Evolutionary conservation across 2,888 invertebrate species (phyloP).

Genomic region (Idaea aversata): DNA sequence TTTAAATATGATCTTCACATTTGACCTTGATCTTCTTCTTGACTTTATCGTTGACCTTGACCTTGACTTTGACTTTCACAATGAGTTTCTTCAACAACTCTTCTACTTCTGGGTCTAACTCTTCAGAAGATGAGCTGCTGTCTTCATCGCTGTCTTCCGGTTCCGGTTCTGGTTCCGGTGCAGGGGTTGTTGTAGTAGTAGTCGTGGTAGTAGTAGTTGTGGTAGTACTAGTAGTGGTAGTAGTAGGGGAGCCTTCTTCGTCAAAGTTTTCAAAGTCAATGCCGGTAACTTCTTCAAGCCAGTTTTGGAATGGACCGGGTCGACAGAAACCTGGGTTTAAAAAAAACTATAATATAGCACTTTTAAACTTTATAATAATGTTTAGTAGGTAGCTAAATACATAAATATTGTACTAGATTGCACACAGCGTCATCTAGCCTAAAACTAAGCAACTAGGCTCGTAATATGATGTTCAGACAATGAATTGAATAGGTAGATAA

Average conservation of each 20-base stretch:
- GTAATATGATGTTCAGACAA: too few relatives aligned
- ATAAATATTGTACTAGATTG: too few relatives aligned
- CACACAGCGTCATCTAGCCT: too few relatives aligned
- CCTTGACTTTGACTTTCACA: slow-evolving; percentile 65
- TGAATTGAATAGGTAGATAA: too few relatives aligned
- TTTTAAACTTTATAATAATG: not conserved
- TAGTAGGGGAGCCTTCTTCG: slow-evolving; percentile 36
- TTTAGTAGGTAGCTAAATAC: too few relatives aligned
- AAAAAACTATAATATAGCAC: not conserved
- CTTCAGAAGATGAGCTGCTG: slow-evolving; percentile 34
- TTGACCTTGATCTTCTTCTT: slow-evolving; percentile 36
- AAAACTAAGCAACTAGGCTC: too few relatives aligned
- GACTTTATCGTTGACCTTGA: slow-evolving; percentile 51
- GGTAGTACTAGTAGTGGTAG: slow-evolving; percentile 9
- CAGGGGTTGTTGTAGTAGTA: slow-evolving; percentile 24
- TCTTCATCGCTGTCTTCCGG: slow-evolving; percentile 38
- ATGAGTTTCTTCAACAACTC: slow-evolving; percentile 60
- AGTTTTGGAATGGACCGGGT: slow-evolving; percentile 61
- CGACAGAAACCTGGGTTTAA: slow-evolving; percentile 65
- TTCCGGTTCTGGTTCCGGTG: slow-evolving; percentile 23
- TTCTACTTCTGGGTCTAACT: slow-evolving; percentile 49
- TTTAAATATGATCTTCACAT: slow-evolving; percentile 8
- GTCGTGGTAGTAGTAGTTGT: slow-evolving; percentile 17
- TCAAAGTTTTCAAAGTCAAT: slow-evolving; percentile 60
- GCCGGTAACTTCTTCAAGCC: slow-evolving; percentile 55